A percentile compares a stretch with the other conserved stretches of the same genome.
These are phyloP conservation scores for Drosophila dunni DNA, from an alignment of 1,140 invertebrate genomes.

Conservation along the genomic window DNA sequence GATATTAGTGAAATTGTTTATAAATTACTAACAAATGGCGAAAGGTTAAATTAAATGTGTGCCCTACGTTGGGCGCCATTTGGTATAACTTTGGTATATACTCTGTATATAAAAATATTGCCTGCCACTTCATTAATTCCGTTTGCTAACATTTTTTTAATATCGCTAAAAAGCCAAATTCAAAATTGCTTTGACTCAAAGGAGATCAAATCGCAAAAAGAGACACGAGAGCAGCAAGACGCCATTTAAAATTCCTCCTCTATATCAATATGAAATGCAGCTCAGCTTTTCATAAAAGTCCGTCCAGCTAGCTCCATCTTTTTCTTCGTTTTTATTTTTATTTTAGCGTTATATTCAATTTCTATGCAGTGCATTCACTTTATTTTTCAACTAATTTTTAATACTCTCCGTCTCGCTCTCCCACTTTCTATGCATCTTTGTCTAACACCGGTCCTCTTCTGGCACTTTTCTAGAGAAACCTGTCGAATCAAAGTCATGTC, in stretches of 20 bases:
- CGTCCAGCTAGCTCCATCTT: constrained; percentile 35
- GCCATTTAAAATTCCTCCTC: constrained; percentile 61
- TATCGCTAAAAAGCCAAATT: constrained; percentile 18
- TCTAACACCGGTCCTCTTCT: constrained; percentile 13
- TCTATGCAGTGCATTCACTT: constrained; percentile 66
- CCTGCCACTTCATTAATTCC: constrained; percentile 12
- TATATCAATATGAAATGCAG: constrained; percentile 51
- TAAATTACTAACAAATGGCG: too few relatives aligned
- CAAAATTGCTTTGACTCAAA: constrained; percentile 52
- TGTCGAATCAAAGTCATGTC: constrained; percentile 88
- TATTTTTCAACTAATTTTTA: constrained; percentile 78
- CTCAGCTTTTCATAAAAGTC: constrained; percentile 38
- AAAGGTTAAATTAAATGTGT: too few relatives aligned
- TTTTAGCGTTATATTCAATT: constrained; percentile 70
- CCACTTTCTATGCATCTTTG: constrained; percentile 13
- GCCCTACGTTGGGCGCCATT: too few relatives aligned
- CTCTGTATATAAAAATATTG: constrained; percentile 10
- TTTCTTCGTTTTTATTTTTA: constrained; percentile 30
- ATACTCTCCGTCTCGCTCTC: constrained; percentile 39
- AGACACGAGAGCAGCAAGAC: not conserved
- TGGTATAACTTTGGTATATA: too few relatives aligned
- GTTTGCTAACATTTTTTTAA: constrained; percentile 24
- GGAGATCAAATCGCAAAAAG: constrained; percentile 50
- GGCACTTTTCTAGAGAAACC: constrained; percentile 84
- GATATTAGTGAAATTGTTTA: not conserved